Evolutionary conservation across 2,888 invertebrate species (phyloP), one percentile per base, ranked within the genome.

Genomic region (Eupithecia tripunctaria): DNA sequence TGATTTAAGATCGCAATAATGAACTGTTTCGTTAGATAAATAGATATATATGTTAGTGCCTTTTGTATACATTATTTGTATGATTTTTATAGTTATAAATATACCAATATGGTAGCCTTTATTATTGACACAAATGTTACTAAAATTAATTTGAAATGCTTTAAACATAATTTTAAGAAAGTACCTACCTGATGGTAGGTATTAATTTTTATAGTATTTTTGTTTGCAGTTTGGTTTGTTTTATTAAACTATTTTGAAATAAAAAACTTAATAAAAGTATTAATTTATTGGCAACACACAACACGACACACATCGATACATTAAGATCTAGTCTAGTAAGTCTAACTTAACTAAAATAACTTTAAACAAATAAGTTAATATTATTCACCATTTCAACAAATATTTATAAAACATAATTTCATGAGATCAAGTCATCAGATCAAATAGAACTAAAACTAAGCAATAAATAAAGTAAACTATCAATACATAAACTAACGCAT

Each of bases 101-200:
- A 64, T 73, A 73, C 73, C 70, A 51, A 70, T 73, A 70, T 27
- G 73, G 73, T 73, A 73, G 63, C n/a, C 56, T 64, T 36, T 67
- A 59, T 41, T 18, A 41, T 68, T 36, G 60, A 29, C 29, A 29
- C 29, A 60, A 8, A 29, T 60, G 60, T 60, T 36, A 32, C 32
- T 32, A 62, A 32, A 62, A 32, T n/a, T 66, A 51, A 4, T 51
- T 51, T 71, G 5, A 29, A 51, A 64, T 66, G 66, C 56, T 69
- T 73, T 70, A 43, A 62, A 41, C 27, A 82, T 83, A 89, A 88
- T 86, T 91, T 88, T 91, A 91, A 88, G 82, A 80, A 84, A 84
- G 84, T 92, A 92, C 92, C 91, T 92, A 92, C 92, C 91, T 84
- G 79, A 81, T 75, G 79, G 92, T 91, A 91, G 79, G 92, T 91